Conservation (phyloP, 1,140 invertebrate species). For the Dinothrombium tinctorium region DNA sequence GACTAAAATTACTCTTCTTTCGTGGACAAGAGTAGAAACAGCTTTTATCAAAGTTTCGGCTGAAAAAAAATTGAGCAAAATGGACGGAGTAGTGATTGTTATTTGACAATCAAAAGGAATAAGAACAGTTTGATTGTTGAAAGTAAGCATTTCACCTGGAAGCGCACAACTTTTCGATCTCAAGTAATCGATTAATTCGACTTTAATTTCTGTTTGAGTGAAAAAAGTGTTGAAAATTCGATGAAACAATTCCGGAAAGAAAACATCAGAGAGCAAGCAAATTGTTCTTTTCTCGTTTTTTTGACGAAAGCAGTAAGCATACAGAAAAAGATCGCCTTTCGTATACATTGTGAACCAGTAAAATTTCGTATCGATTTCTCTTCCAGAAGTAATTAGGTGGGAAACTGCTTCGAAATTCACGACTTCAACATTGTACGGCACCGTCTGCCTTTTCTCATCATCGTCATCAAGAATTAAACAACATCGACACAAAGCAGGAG, state of each 20-base stretch:
- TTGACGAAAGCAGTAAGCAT: constrained; percentile 1
- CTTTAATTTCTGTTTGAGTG: neutral
- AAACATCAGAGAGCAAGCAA: constrained; percentile 1
- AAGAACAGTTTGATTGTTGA: neutral
- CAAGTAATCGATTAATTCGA: neutral
- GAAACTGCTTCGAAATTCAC: neutral
- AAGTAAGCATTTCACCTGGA: neutral
- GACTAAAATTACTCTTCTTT: neutral
- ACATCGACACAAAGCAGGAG: neutral
- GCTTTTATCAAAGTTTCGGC: neutral
- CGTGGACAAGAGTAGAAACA: neutral
- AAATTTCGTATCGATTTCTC: neutral
- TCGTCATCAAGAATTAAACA: neutral
- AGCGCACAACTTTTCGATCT: constrained; percentile 1
- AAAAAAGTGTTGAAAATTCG: neutral
- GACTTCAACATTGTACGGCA: neutral
- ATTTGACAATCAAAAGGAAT: constrained; percentile 3
- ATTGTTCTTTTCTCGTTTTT: neutral
- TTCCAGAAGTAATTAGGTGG: neutral
- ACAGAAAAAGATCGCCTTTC: neutral
- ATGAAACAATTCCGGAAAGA: constrained; percentile 1
- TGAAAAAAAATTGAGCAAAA: neutral
- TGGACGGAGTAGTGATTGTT: neutral
- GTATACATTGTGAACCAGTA: constrained; percentile 1
- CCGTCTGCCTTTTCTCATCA: neutral